Base-by-base conservation (phyloP, 2,797 vertebrate species). In the Enteromius trimaculatus region DNA sequence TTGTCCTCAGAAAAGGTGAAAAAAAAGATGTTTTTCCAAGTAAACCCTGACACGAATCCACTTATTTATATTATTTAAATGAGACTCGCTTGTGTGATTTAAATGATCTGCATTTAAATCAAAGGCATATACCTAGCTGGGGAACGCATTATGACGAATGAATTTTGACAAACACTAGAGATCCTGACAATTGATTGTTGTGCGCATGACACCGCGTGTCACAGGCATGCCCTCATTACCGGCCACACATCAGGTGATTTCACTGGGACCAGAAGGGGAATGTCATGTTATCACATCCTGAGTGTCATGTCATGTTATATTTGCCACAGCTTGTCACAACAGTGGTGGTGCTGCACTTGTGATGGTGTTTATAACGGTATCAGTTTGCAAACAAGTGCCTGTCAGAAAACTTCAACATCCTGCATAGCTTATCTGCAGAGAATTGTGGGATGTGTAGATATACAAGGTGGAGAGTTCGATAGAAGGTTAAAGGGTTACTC, bases 201-300 rank as follows among this genome's bases (percentile, higher is more conserved):
- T 71, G 55, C 37, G 66, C 60, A 17, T 62, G 77, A 70, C 80
- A 58, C 75, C 10, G 23, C 3, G 69, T 75, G 82, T 80, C 68
- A 85, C 68, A 79, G 16, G 66, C 47, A 8, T 86, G 82, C 47
- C 81, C 88, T 89, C 83, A 86, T 89, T 89, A 88, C 62, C 19
- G 80, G 79, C 79, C 81, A 87, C 80, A 86, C 82, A 79, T 53
- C 76, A 87, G 78, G 31, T 80, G 78, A 76, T 68, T 77, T 78
- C 69, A 75, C 31, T 47, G 53, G 26, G 26, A 69, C 53, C 42
- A 75, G 80, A 80, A 58, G 49, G 65, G 7, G 65, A 55, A 79
- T 82, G 79, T 79, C 82, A 75, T 78, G 69, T 81, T 76, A 75
- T 62, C 77, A 80, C 58, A 71, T 84, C 84, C 66, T 23, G 42